These are phyloP conservation scores for Sciurus carolinensis DNA, from an alignment of 2,797 vertebrate species.

Conservation along the genomic window DNA sequence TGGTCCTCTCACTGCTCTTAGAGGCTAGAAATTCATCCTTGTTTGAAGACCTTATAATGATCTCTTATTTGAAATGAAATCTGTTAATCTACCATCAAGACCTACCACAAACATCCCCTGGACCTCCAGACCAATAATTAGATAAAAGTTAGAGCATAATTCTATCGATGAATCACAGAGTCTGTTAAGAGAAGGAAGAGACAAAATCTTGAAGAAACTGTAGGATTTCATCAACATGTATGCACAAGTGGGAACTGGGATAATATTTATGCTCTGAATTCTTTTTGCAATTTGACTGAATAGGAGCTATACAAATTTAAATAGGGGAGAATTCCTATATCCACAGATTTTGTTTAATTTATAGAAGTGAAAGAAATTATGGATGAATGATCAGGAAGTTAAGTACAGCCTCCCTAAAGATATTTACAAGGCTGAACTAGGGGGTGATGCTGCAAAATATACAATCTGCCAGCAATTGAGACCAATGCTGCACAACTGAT, in stretches of 20 bases:
- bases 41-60: neutral
- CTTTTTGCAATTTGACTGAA: neutral
- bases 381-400: neutral
- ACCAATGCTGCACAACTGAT: too few species aligned
- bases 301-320: neutral
- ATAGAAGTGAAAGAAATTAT: neutral
- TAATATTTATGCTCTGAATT: neutral
- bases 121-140: neutral
- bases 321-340: neutral
- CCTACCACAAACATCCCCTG: neutral
- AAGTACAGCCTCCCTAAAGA: neutral
- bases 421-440: neutral
- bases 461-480: neutral
- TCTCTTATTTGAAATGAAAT: neutral
- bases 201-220: neutral
- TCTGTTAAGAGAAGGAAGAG: neutral
- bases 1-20: neutral
- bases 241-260: neutral
- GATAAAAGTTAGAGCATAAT: neutral
- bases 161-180: neutral
- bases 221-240: neutral
- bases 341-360: neutral
- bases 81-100: neutral
- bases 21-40: neutral
- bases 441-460: neutral